phyloP scores from a whole-genome alignment of 1,140 invertebrate genomes.

The Conus ventricosus region DNA sequence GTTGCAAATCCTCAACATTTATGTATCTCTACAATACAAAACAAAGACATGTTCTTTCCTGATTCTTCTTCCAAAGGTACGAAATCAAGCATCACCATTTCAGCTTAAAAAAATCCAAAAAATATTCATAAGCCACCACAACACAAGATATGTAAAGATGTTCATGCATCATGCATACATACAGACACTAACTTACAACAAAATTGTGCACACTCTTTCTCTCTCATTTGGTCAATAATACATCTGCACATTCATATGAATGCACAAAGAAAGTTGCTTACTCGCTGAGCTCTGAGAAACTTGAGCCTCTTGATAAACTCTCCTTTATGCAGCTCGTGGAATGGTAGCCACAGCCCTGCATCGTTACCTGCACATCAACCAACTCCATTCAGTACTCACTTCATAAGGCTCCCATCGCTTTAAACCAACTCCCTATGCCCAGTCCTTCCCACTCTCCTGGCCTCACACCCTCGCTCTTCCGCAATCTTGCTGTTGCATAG shows the following conservation, averaged over 20 bases:
- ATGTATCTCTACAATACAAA: too few species aligned
- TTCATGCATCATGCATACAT: background rate
- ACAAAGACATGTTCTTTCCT: too few species aligned
- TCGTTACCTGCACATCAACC: conserved; percentile 75
- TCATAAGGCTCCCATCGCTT: background rate
- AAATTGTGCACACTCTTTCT: background rate
- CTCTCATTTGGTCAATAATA: background rate
- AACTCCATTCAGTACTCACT: background rate
- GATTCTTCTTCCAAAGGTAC: too few species aligned
- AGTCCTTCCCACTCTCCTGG: background rate
- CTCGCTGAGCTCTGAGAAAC: conserved; percentile 51
- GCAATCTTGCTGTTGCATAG: background rate
- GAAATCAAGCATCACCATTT: too few species aligned
- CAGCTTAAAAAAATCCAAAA: too few species aligned
- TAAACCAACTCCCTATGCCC: background rate
- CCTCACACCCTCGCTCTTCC: background rate
- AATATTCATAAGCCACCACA: too few species aligned
- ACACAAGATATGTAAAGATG: background rate
- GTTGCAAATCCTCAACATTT: too few species aligned
- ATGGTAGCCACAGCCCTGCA: conserved; percentile 78
- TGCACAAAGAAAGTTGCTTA: conserved; percentile 33
- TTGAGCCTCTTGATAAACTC: conserved; percentile 59
- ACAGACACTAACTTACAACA: background rate
- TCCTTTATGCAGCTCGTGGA: conserved; percentile 61
- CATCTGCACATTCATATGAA: conserved; percentile 14